These are phyloP conservation scores for Narcine bancroftii DNA, from an alignment of 2,113 vertebrate genomes.

Conservation along the genomic window DNA sequence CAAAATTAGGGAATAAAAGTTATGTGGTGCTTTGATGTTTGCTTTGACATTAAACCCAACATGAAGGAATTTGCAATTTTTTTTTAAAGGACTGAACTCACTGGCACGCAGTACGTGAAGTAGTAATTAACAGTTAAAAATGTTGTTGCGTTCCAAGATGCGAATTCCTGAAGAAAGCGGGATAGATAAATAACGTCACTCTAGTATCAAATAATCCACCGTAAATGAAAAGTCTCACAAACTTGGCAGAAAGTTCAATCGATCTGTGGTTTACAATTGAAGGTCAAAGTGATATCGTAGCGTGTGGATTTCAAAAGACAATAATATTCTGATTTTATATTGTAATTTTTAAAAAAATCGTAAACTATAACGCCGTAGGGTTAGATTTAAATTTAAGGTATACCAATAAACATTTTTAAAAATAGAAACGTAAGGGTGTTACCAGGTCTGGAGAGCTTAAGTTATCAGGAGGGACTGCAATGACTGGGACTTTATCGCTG, in stretches of 20 bases:
- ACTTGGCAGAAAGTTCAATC: slow-evolving; percentile 35
- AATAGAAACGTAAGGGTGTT: too few relatives aligned
- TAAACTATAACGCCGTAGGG: background rate
- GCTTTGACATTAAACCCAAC: background rate
- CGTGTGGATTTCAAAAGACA: slow-evolving; percentile 12
- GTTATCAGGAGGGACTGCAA: too few relatives aligned
- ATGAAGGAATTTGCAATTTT: background rate
- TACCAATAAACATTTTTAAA: background rate
- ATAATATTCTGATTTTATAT: background rate
- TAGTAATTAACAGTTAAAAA: background rate
- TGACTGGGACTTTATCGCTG: too few relatives aligned
- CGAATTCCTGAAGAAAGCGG: background rate
- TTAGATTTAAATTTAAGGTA: background rate
- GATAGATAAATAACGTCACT: background rate
- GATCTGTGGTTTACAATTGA: slow-evolving; percentile 31
- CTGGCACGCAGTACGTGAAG: background rate
- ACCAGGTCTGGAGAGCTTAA: too few relatives aligned
- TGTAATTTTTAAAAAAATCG: slow-evolving; percentile 9
- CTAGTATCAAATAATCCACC: background rate
- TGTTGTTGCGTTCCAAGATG: slow-evolving; percentile 5
- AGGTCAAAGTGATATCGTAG: slow-evolving; percentile 19
- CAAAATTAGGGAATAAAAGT: background rate
- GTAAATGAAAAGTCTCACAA: slow-evolving; percentile 19
- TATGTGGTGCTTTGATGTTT: background rate
- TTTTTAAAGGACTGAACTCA: too few relatives aligned